Evolutionary conservation across 2,113 vertebrate genomes (phyloP).

Genomic region (Alethe diademata): DNA sequence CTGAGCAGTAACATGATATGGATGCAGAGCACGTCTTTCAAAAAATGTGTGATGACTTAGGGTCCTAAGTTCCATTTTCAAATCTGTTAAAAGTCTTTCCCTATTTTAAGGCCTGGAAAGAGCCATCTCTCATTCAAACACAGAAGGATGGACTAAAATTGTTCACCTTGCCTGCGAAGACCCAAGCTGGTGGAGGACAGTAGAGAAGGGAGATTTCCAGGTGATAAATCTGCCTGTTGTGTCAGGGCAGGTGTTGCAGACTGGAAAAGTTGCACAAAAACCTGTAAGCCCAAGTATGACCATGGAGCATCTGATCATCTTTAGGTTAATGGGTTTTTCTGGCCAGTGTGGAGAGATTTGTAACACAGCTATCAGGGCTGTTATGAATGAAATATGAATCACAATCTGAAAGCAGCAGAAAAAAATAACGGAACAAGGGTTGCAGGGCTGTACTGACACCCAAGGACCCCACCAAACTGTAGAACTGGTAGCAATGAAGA

Average conservation of each 20-base stretch:
- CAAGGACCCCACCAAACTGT: background rate
- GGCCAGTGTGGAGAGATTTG: background rate
- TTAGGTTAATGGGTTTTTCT: background rate
- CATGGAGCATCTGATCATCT: background rate
- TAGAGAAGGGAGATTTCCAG: background rate
- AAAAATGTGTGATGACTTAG: slow-evolving; percentile 23
- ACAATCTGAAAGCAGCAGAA: background rate
- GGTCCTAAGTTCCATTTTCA: background rate
- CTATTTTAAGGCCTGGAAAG: slow-evolving; percentile 24
- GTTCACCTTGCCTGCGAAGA: background rate
- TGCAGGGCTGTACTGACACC: background rate
- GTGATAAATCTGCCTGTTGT: background rate
- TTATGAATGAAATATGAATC: background rate
- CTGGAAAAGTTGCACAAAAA: background rate
- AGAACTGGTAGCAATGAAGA: background rate
- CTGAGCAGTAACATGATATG: slow-evolving; percentile 8
- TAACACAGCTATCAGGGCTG: background rate
- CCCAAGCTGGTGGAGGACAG: background rate
- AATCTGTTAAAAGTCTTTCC: background rate
- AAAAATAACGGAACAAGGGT: background rate
- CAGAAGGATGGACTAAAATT: background rate
- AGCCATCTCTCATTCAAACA: background rate
- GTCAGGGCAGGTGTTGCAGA: background rate
- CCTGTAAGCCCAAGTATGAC: background rate
- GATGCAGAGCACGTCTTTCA: background rate